These are phyloP conservation scores for Nomada fucata DNA, from an alignment of 2,888 invertebrate species.

Conservation along the genomic window DNA sequence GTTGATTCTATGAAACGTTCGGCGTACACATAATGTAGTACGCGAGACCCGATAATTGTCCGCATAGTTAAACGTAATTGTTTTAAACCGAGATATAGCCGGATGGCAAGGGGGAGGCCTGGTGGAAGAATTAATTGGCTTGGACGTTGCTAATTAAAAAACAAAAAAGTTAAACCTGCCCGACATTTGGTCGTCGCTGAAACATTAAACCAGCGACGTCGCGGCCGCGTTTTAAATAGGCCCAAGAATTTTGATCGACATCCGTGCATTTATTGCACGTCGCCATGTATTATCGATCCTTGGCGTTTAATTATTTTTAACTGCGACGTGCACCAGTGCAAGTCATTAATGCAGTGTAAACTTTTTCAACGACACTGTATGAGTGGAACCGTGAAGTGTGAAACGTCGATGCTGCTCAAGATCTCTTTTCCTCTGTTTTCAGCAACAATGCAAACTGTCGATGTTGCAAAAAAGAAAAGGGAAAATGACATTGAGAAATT, in stretches of 20 bases:
- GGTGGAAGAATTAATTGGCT: constrained; percentile 34
- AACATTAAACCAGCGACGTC: constrained; percentile 20
- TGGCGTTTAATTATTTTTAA: constrained; percentile 56
- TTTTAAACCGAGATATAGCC: constrained; percentile 11
- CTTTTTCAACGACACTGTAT: constrained; percentile 43
- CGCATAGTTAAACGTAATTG: constrained; percentile 18
- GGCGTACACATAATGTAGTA: not conserved
- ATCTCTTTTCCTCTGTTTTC: constrained; percentile 6
- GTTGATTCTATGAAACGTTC: not conserved
- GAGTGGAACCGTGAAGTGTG: constrained; percentile 43
- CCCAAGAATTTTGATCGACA: constrained; percentile 47
- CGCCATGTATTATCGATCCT: constrained; percentile 44
- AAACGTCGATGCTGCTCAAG: constrained; percentile 30
- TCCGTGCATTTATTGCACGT: constrained; percentile 44
- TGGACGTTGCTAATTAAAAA: constrained; percentile 30
- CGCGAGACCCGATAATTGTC: not conserved
- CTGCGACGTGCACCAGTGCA: constrained; percentile 43
- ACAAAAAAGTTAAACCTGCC: constrained; percentile 42
- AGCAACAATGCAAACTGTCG: not conserved
- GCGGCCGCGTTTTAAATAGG: constrained; percentile 32
- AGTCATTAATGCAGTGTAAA: constrained; percentile 55
- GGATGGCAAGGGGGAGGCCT: not conserved
- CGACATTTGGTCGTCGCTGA: constrained; percentile 1
- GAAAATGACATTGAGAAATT: not conserved
- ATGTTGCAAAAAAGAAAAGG: not conserved